Evolutionary conservation across 2,113 vertebrate genomes (phyloP).

Genomic region (Marmota monax): DNA sequence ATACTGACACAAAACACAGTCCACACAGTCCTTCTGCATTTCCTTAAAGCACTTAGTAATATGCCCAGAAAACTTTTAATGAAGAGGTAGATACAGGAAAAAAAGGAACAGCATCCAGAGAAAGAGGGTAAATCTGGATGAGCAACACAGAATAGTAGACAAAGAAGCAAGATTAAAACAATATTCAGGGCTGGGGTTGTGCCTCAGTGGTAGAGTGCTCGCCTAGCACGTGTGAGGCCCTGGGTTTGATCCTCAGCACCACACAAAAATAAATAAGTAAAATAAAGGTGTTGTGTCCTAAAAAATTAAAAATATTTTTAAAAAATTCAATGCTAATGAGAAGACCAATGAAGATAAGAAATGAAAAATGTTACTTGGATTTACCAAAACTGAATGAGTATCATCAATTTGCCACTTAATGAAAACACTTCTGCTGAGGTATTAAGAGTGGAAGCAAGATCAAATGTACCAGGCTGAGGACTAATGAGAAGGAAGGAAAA

Average conservation of each 20-base stretch:
- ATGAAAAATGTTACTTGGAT: background rate
- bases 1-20: background rate
- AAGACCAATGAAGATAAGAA: background rate
- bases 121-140: background rate
- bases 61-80: background rate
- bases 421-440: background rate
- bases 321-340: background rate
- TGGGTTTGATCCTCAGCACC: too few species aligned
- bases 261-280: too few species aligned
- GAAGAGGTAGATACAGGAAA: background rate
- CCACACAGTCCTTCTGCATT: background rate
- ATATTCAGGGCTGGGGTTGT: background rate
- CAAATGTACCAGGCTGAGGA: too few species aligned
- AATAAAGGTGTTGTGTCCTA: too few species aligned
- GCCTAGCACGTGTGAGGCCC: too few species aligned
- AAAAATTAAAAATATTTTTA: too few species aligned
- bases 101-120: background rate
- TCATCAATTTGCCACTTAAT: background rate
- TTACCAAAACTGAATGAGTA: background rate
- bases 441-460: background rate
- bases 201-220: too few species aligned
- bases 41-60: background rate
- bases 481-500: too few species aligned
- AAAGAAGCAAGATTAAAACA: conserved; percentile 3
- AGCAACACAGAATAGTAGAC: background rate